Evolutionary conservation across 2,888 invertebrate genomes (phyloP).

Genomic region (Zaprionus lineosus): DNA sequence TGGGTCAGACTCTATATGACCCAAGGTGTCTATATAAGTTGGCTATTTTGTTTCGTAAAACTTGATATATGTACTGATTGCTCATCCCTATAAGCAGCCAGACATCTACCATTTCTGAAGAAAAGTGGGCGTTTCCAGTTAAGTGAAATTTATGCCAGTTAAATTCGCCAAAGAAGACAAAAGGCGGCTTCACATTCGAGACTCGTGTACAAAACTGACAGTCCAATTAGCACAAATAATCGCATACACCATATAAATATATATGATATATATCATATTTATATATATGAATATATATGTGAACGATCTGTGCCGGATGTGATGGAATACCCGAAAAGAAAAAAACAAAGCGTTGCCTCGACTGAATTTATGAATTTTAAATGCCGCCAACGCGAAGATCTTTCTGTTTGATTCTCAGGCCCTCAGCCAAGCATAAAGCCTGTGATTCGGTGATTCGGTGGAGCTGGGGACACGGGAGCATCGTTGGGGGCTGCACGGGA

Average conservation of each 20-base stretch:
- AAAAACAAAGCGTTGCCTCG: conserved; percentile 15
- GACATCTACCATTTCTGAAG: too few species aligned
- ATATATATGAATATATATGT: too few species aligned
- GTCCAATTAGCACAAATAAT: conserved; percentile 79
- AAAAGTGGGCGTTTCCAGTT: conserved; percentile 52
- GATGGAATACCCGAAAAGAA: conserved; percentile 45
- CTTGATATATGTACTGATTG: too few species aligned
- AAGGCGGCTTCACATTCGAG: conserved; percentile 23
- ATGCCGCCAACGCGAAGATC: conserved; percentile 50
- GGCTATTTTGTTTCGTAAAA: not conserved
- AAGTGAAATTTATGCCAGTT: conserved; percentile 77
- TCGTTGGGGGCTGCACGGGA: too few species aligned
- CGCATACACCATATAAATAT: conserved; percentile 34
- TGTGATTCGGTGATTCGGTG: too few species aligned
- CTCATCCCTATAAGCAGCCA: too few species aligned
- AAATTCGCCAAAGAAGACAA: conserved; percentile 55
- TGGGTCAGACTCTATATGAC: too few species aligned
- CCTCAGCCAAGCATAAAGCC: conserved; percentile 70
- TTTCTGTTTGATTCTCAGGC: conserved; percentile 53
- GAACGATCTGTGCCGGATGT: conserved; percentile 69
- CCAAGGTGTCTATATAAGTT: too few species aligned
- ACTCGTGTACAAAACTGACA: conserved; percentile 61
- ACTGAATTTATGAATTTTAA: conserved; percentile 62
- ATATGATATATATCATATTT: conserved; percentile 17
- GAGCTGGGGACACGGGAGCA: too few species aligned